Conservation (phyloP, 1,140 invertebrate species). For the Bombus superbus region DNA sequence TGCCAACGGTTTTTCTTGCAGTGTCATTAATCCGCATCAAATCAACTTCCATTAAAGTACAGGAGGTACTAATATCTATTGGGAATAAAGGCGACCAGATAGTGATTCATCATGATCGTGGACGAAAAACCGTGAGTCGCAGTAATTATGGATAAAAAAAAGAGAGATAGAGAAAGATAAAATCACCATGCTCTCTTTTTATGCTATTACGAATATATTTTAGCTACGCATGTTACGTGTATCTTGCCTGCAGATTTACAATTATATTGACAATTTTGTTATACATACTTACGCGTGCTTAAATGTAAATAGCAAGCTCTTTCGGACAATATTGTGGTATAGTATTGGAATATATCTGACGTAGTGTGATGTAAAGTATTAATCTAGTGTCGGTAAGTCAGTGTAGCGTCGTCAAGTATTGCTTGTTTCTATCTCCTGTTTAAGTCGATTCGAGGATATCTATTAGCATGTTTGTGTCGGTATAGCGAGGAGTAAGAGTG, state of each 20-base stretch:
- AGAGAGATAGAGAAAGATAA: neutral
- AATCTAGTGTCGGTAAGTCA: too few relatives aligned
- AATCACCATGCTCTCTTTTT: too few relatives aligned
- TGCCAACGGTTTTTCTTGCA: slow-evolving; percentile 77
- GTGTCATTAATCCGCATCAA: slow-evolving; percentile 71
- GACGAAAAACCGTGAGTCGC: slow-evolving; percentile 82
- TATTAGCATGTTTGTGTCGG: neutral
- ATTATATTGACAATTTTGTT: too few relatives aligned
- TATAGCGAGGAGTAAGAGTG: neutral
- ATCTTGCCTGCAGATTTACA: neutral
- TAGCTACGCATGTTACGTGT: neutral
- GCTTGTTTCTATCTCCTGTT: neutral
- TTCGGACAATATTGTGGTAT: neutral
- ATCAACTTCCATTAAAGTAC: slow-evolving; percentile 41
- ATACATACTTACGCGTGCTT: too few relatives aligned
- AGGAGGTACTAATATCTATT: slow-evolving; percentile 44
- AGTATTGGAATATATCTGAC: too few relatives aligned
- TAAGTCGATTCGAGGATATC: neutral
- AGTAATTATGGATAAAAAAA: neutral
- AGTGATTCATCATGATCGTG: slow-evolving; percentile 80
- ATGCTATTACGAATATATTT: neutral
- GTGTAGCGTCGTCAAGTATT: too few relatives aligned
- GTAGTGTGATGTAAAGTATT: neutral
- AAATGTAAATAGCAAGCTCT: neutral
- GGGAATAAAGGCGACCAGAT: slow-evolving; percentile 68